phyloP scores from a whole-genome alignment of 2,113 vertebrate genomes.

The Atrichornis clamosus region DNA sequence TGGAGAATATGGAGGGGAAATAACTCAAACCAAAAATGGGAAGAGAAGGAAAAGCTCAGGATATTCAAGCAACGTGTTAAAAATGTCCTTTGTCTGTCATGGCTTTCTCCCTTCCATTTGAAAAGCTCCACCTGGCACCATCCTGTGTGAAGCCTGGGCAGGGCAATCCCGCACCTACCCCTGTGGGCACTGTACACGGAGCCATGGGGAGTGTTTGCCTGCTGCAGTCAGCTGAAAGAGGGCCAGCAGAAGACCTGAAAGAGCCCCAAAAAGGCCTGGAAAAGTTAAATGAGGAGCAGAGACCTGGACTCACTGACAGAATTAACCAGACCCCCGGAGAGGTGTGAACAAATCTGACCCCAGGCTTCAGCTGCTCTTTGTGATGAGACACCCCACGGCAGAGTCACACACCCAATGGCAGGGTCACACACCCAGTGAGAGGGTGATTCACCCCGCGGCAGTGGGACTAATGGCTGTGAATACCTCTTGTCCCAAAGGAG shows the following conservation, averaged over 20 bases:
- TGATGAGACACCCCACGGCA: background rate
- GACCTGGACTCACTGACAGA: no score
- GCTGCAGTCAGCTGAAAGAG: background rate
- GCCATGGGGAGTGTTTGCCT: background rate
- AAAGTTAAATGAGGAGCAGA: background rate
- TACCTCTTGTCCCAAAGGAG: accelerated
- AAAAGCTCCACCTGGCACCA: accelerated
- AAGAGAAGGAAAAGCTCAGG: background rate
- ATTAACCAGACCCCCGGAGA: background rate
- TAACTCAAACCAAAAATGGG: background rate
- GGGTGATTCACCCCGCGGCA: background rate
- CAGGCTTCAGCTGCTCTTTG: background rate
- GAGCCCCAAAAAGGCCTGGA: background rate
- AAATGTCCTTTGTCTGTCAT: background rate
- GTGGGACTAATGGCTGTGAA: accelerated
- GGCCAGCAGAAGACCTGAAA: background rate
- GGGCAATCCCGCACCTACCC: accelerated
- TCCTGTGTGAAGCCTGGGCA: no score
- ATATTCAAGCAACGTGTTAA: background rate
- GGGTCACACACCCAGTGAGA: no score
- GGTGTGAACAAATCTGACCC: background rate
- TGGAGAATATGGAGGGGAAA: background rate
- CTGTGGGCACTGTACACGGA: accelerated
- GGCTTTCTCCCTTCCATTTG: background rate
- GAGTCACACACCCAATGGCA: background rate